Conservation (phyloP, 2,113 vertebrate species). For the Arenaria interpres region DNA sequence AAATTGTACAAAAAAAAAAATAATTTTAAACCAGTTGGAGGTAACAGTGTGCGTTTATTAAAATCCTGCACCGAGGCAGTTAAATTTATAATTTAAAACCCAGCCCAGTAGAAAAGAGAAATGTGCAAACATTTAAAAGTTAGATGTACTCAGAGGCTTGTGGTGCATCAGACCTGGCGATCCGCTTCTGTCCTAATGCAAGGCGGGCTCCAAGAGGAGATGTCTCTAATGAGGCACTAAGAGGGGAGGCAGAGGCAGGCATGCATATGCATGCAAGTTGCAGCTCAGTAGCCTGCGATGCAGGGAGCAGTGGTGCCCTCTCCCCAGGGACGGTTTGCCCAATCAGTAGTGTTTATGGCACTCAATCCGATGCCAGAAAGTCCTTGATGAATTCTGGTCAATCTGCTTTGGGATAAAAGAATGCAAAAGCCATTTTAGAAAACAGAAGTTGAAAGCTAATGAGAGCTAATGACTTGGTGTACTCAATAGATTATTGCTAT, state of each 20-base stretch:
- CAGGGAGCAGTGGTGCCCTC: background rate
- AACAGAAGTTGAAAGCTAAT: background rate
- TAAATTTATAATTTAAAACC: conserved; percentile 80
- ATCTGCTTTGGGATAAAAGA: conserved; percentile 57
- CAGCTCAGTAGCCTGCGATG: background rate
- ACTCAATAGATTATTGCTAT: background rate
- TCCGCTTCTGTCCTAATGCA: conserved; percentile 37
- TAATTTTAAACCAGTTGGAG: conserved; percentile 65
- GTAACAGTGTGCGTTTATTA: conserved; percentile 84
- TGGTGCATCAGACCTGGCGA: conserved; percentile 35
- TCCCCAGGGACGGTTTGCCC: conserved; percentile 37
- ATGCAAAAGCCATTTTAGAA: background rate
- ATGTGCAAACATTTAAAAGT: conserved; percentile 76
- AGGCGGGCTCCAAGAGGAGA: conserved; percentile 35
- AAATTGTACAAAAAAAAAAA: conserved; percentile 75
- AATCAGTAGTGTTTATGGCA: conserved; percentile 78
- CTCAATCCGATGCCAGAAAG: background rate
- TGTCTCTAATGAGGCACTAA: conserved; percentile 46
- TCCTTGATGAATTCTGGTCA: conserved; percentile 40
- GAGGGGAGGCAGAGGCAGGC: conserved; percentile 34
- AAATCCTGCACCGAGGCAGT: conserved; percentile 74
- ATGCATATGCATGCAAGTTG: background rate
- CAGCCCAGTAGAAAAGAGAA: conserved; percentile 79
- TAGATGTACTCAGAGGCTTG: conserved; percentile 59
- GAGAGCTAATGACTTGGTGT: background rate